Conservation (phyloP, 2,888 invertebrate genomes). For the Tipula unca region DNA sequence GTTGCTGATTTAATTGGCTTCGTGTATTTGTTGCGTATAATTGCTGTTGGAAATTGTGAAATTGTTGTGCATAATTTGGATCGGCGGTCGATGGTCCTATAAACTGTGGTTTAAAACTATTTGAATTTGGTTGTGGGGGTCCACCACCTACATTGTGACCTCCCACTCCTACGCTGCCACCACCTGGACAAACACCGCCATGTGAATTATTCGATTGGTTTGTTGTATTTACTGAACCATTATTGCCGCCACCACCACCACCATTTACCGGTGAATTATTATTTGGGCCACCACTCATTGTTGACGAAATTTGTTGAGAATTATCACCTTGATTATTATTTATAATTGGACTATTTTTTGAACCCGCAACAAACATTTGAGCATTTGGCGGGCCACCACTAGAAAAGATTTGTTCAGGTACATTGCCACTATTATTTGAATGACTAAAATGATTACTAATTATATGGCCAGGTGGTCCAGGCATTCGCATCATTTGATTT, state of each 20-base stretch:
- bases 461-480: slow-evolving; percentile 39
- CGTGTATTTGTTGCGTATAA: slow-evolving; percentile 80
- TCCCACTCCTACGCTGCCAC: slow-evolving; percentile 27
- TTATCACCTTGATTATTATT: slow-evolving; percentile 46
- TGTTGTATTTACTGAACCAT: background rate
- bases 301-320: slow-evolving; percentile 67
- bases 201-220: background rate
- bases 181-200: background rate
- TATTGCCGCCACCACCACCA: background rate
- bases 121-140: slow-evolving; percentile 34
- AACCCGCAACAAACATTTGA: slow-evolving; percentile 51
- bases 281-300: slow-evolving; percentile 64
- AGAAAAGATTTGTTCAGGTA: slow-evolving; percentile 26
- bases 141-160: slow-evolving; percentile 51
- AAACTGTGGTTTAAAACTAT: slow-evolving; percentile 50
- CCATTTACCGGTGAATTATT: slow-evolving; percentile 24
- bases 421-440: slow-evolving; percentile 27
- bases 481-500: slow-evolving; percentile 42
- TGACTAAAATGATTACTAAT: slow-evolving; percentile 33
- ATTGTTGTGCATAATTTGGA: slow-evolving; percentile 90
- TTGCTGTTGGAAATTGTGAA: slow-evolving; percentile 92
- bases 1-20: slow-evolving; percentile 44
- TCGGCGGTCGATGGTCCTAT: slow-evolving; percentile 79
- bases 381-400: slow-evolving; percentile 42
- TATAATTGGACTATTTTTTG: slow-evolving; percentile 47